Evolutionary conservation across 2,113 vertebrate species (phyloP).

Genomic region (Panurus biarmicus): DNA sequence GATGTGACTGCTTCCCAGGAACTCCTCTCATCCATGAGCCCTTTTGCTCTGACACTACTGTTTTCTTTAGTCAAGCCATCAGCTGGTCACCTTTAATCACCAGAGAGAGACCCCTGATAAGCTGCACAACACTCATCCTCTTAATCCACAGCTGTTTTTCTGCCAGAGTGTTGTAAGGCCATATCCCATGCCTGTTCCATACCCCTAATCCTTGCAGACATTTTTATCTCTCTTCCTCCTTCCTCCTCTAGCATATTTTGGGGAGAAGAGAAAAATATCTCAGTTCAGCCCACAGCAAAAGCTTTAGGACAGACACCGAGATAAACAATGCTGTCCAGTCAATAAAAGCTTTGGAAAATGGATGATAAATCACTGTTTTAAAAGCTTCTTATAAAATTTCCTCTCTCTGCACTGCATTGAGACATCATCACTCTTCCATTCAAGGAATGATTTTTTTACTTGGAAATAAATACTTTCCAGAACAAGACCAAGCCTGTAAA

Average conservation of each 20-base stretch:
- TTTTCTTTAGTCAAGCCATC: background rate
- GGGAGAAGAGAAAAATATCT: background rate
- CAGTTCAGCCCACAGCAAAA: background rate
- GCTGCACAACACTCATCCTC: background rate
- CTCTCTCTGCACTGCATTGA: background rate
- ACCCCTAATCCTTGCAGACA: background rate
- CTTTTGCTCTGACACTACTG: background rate
- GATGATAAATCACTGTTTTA: background rate
- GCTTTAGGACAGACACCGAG: background rate
- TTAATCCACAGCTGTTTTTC: background rate
- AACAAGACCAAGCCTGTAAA: slow-evolving; percentile 74
- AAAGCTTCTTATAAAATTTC: background rate
- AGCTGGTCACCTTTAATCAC: background rate
- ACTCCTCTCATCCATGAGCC: background rate
- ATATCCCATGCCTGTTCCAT: background rate
- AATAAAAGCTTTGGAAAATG: background rate
- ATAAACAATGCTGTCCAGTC: background rate
- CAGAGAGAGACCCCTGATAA: background rate
- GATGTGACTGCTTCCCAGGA: background rate
- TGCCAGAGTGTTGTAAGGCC: background rate
- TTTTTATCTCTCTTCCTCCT: background rate
- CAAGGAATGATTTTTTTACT: background rate
- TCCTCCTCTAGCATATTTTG: background rate
- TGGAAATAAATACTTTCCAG: slow-evolving; percentile 46
- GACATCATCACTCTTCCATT: background rate